Conservation (phyloP, 2,797 vertebrate genomes). For the Cyprinodon diabolis region DNA sequence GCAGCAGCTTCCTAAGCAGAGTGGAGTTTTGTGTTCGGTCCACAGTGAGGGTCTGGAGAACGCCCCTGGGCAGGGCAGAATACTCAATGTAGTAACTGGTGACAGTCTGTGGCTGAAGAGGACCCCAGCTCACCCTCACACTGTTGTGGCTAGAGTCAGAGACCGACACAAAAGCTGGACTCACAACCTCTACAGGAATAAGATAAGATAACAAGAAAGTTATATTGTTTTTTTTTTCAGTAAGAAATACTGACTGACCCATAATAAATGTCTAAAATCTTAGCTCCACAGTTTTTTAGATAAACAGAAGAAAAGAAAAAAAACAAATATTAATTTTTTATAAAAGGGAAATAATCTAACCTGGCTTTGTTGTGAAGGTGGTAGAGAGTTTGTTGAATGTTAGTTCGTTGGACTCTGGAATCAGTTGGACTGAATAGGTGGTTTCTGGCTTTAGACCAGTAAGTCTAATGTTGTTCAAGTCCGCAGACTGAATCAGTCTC, state of each 20-base stretch:
- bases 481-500: conserved; percentile 74
- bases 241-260: background rate
- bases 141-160: conserved; percentile 84
- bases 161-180: conserved; percentile 83
- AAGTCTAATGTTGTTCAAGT: conserved; percentile 77
- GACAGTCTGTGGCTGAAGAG: conserved; percentile 76
- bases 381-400: conserved; percentile 80
- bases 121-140: conserved; percentile 90
- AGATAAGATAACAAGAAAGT: background rate
- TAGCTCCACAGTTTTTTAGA: background rate
- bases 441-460: conserved; percentile 83
- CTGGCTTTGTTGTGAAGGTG: conserved; percentile 86
- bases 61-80: conserved; percentile 83
- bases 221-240: background rate
- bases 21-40: conserved; percentile 82
- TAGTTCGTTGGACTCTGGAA: conserved; percentile 85
- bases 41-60: conserved; percentile 74
- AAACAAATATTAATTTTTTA: background rate
- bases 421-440: conserved; percentile 85
- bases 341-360: conserved; percentile 61
- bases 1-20: conserved; percentile 83
- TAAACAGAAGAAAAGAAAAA: background rate
- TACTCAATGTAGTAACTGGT: conserved; percentile 85
- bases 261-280: background rate
- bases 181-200: conserved; percentile 74